phyloP scores from a whole-genome alignment of 1,140 invertebrate genomes.

The Elymnias hypermnestra region DNA sequence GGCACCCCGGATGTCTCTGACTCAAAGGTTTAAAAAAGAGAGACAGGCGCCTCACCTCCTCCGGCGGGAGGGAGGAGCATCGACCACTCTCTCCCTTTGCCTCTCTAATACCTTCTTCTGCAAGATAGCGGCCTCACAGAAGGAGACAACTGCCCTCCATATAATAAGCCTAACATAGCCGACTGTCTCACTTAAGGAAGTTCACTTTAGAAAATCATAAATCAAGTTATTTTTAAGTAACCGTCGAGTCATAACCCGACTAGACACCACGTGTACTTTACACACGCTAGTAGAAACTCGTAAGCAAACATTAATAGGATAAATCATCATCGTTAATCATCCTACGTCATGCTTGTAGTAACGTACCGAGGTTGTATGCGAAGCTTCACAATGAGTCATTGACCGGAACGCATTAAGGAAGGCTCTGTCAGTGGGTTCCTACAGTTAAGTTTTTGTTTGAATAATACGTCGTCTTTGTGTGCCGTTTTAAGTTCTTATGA shows the following conservation, averaged over 20 bases:
- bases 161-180: too few species aligned
- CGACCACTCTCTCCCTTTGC: too few species aligned
- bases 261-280: neutral
- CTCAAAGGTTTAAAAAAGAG: too few species aligned
- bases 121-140: too few species aligned
- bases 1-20: too few species aligned
- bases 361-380: neutral
- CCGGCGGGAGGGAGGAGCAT: too few species aligned
- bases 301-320: slow-evolving; percentile 1
- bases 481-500: too few species aligned
- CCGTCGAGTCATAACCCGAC: neutral
- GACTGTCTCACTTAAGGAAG: too few species aligned
- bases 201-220: neutral
- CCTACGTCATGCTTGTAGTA: neutral
- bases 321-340: neutral
- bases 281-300: neutral
- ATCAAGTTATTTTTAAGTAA: neutral
- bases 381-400: slow-evolving; percentile 4
- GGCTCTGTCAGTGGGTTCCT: neutral
- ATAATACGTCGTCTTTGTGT: too few species aligned
- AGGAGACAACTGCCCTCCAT: too few species aligned
- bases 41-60: too few species aligned
- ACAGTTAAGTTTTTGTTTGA: neutral
- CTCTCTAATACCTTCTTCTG: too few species aligned
- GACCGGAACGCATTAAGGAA: neutral